Percentiles rank a stretch among this genome's conserved stretches.
phyloP scores from a whole-genome alignment of 2,888 invertebrate species.

The Alentia gelatinosa region DNA sequence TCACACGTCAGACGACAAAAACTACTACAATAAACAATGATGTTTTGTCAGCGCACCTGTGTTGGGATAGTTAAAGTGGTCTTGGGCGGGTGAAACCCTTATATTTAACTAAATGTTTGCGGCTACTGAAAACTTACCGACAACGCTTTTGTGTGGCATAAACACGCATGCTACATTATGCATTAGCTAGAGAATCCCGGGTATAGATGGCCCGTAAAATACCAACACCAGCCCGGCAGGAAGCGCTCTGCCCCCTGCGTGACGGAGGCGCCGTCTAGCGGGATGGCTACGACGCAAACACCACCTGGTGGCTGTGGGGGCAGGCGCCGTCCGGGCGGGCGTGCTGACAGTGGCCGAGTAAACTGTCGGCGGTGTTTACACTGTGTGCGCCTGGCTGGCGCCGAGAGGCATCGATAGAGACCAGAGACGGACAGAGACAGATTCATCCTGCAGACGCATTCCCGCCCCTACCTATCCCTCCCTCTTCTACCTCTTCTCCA shows the following conservation, averaged over 20 bases:
- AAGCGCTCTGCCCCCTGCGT: not conserved
- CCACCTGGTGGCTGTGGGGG: not conserved
- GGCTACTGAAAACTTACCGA: not conserved
- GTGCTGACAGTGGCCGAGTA: conserved; percentile 1
- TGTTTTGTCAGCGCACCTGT: no score
- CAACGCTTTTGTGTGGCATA: not conserved
- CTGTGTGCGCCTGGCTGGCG: not conserved
- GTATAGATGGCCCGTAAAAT: not conserved
- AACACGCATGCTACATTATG: not conserved
- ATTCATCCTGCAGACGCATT: no score
- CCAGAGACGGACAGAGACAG: no score
- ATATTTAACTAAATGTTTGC: no score
- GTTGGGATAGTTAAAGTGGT: no score
- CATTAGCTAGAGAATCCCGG: not conserved
- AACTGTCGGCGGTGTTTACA: not conserved
- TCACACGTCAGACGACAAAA: no score
- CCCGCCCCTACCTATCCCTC: no score
- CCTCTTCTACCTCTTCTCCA: no score
- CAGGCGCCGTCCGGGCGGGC: not conserved
- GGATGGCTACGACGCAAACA: not conserved
- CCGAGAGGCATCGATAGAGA: no score
- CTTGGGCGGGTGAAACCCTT: no score
- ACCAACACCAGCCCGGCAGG: not conserved
- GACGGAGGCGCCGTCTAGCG: not conserved
- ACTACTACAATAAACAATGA: no score